A percentile compares a stretch with the other conserved stretches of the same genome.
phyloP scores from a whole-genome alignment of 2,797 vertebrate species.

The Malurus leucopterus region DNA sequence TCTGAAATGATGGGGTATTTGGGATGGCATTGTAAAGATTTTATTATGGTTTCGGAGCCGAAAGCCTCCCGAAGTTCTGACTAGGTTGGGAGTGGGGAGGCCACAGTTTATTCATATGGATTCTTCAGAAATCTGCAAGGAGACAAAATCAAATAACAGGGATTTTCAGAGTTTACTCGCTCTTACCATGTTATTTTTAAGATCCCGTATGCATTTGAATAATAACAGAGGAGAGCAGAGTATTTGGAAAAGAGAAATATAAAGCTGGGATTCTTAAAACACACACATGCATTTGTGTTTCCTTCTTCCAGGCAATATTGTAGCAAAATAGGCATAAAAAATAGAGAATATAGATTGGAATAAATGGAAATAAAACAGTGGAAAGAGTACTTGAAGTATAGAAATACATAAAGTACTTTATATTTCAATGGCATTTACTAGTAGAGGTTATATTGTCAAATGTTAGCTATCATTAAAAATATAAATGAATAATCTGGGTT shows the following conservation, averaged over 20 bases:
- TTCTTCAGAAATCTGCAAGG: slow-evolving; percentile 31
- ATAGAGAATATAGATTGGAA: not conserved
- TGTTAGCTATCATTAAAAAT: slow-evolving; percentile 44
- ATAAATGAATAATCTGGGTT: slow-evolving; percentile 11
- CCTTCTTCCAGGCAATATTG: not conserved
- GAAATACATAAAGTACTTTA: slow-evolving; percentile 9
- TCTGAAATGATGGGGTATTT: slow-evolving; percentile 52
- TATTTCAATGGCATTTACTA: slow-evolving; percentile 16
- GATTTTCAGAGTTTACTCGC: slow-evolving; percentile 44
- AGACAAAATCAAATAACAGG: slow-evolving; percentile 36
- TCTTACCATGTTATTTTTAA: slow-evolving; percentile 34
- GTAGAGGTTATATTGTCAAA: slow-evolving; percentile 22
- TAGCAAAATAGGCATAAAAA: slow-evolving; percentile 7
- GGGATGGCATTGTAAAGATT: slow-evolving; percentile 47
- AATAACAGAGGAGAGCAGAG: slow-evolving; percentile 15
- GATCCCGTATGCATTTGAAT: not conserved
- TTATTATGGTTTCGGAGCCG: slow-evolving; percentile 2
- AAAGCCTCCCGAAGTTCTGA: slow-evolving; percentile 1
- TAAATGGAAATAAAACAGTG: slow-evolving; percentile 24
- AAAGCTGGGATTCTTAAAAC: slow-evolving; percentile 28
- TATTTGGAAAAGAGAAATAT: slow-evolving; percentile 32
- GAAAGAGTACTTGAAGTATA: not conserved
- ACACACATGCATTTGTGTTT: not conserved
- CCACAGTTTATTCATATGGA: slow-evolving; percentile 20
- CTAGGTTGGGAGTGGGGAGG: not conserved